phyloP scores from a whole-genome alignment of 2,888 invertebrate genomes.

The Brenthis hecate region DNA sequence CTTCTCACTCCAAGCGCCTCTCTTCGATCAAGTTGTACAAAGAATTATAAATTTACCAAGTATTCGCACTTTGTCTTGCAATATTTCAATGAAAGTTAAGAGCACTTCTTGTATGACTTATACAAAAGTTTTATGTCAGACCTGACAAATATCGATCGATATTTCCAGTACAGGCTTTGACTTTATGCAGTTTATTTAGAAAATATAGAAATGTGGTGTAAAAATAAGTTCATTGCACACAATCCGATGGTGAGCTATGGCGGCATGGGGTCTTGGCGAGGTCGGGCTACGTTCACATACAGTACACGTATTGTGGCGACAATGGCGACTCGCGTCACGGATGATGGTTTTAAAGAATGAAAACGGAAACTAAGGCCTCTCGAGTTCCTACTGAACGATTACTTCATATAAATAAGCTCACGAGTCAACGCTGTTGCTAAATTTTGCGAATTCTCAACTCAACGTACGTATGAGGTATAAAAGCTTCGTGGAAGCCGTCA shows the following conservation, averaged over 20 bases:
- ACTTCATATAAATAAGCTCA: slow-evolving; percentile 49
- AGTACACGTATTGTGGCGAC: slow-evolving; percentile 63
- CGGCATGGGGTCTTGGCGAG: not conserved
- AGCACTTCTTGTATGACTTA: slow-evolving; percentile 29
- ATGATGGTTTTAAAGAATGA: slow-evolving; percentile 62
- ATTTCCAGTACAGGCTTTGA: not conserved
- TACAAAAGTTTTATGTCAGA: slow-evolving; percentile 4
- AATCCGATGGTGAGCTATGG: not conserved
- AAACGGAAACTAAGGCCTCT: slow-evolving; percentile 66
- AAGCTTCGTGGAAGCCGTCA: slow-evolving; percentile 39
- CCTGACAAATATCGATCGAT: not conserved
- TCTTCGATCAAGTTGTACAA: slow-evolving; percentile 56
- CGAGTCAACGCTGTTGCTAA: slow-evolving; percentile 25
- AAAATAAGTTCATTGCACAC: slow-evolving; percentile 10
- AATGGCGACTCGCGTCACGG: slow-evolving; percentile 68
- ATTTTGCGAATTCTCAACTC: slow-evolving; percentile 34
- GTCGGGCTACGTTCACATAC: slow-evolving; percentile 42
- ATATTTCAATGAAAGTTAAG: slow-evolving; percentile 51
- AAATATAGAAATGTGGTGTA: not conserved
- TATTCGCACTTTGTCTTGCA: slow-evolving; percentile 50
- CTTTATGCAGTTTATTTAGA: not conserved
- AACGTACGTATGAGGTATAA: slow-evolving; percentile 32
- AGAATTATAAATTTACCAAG: slow-evolving; percentile 65
- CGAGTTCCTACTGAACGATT: slow-evolving; percentile 48
- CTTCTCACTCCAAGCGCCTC: slow-evolving; percentile 51